Evolutionary conservation across 2,797 vertebrate genomes (phyloP), one percentile per base, ranked within the genome.

Genomic region (Hippocampus kuda): DNA sequence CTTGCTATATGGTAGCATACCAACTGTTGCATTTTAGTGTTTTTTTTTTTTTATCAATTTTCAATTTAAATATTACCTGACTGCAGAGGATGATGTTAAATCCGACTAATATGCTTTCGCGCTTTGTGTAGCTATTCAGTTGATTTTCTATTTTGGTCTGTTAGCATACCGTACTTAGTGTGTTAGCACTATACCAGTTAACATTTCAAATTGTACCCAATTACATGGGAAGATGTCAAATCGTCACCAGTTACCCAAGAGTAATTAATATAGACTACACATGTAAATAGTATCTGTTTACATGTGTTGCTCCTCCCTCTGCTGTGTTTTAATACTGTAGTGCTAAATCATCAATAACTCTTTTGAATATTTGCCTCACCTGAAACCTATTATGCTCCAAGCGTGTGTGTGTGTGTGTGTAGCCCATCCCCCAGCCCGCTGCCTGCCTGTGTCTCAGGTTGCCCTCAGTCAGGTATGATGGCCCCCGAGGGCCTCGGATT

Each of bases 401-500:
- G 63, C 7, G 15, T 46, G 63, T 46, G 63, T 27, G 24, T 34
- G 34, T 38, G 34, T 38, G 34, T 38, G 34, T 38, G 34, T 38
- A 1, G 34, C 24, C 44, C 63, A 16, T 26, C 63, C 66, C 66
- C 26, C 77, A n/a, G 56, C 61, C 62, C 18, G 18, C 30, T 5
- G 16, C 44, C 48, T 44, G 54, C 49, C 53, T 22, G 64, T 24
- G 34, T 85, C 80, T 87, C 85, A 82, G 81, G 84, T 88, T 86
- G 80, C 86, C 81, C 82, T 72, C 74, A 81, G 81, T 84, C 80
- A 84, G 79, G 81, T 85, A 80, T 74, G 82, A 85, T 68, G 81
- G 80, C 86, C 87, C 57, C 63, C 8, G 30, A 62, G 85, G 87
- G 87, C 84, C 75, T 79, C 63, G 16, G 42, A 70, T 74, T 76